These are phyloP conservation scores for Brachystomella parvula DNA, from an alignment of 1,140 invertebrate species.

Conservation along the genomic window DNA sequence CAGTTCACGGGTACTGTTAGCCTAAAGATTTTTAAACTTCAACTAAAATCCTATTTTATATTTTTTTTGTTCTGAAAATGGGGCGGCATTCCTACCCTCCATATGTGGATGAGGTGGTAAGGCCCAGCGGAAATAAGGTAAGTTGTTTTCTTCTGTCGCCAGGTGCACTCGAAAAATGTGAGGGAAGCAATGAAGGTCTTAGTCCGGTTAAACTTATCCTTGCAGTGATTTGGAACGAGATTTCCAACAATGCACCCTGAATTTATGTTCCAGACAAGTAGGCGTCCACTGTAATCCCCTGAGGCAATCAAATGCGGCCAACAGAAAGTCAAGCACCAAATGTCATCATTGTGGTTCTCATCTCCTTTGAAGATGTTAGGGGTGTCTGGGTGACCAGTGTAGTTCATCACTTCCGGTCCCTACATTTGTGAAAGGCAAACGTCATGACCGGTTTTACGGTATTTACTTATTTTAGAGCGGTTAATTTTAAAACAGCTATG, in stretches of 20 bases:
- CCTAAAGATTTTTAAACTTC: too few species aligned
- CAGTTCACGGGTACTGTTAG: slow-evolving; percentile 19
- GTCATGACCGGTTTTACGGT: too few species aligned
- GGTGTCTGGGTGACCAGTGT: slow-evolving; percentile 3
- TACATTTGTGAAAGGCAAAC: too few species aligned
- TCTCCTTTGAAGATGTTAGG: slow-evolving; percentile 18
- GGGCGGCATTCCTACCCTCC: slow-evolving; percentile 12
- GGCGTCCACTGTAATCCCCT: slow-evolving; percentile 19
- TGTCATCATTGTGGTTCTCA: slow-evolving; percentile 18
- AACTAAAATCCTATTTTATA: not conserved
- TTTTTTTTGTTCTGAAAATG: slow-evolving; percentile 7
- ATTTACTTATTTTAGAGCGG: too few species aligned
- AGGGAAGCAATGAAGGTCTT: slow-evolving; percentile 19
- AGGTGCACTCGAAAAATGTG: not conserved
- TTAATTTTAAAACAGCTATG: too few species aligned
- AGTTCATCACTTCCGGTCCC: slow-evolving; percentile 21
- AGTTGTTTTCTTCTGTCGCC: not conserved
- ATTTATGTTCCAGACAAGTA: slow-evolving; percentile 25
- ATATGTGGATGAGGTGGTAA: slow-evolving; percentile 24
- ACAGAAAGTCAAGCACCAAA: slow-evolving; percentile 16
- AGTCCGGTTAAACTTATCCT: not conserved
- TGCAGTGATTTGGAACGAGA: slow-evolving; percentile 3
- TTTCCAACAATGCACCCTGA: slow-evolving; percentile 21
- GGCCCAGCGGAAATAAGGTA: slow-evolving; percentile 24
- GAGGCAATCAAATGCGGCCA: slow-evolving; percentile 23